phyloP scores from a whole-genome alignment of 2,888 invertebrate genomes.

The Meteorus cinctellus region DNA sequence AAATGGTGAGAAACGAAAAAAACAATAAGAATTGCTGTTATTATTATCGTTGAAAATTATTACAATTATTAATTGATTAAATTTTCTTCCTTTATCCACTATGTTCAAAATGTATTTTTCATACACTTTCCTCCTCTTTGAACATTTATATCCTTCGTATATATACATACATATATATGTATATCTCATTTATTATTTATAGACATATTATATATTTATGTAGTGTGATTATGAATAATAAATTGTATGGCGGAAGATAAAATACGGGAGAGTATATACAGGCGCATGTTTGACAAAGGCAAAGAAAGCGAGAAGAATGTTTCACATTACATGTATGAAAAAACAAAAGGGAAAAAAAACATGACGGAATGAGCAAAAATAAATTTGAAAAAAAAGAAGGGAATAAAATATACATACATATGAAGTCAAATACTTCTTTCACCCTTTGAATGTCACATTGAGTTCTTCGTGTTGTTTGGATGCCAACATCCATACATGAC shows the following conservation, averaged over 20 bases:
- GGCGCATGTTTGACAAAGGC: slow-evolving; percentile 19
- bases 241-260: slow-evolving; percentile 64
- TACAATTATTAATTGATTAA: neutral
- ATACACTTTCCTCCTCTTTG: neutral
- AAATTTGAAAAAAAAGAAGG: neutral
- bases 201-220: slow-evolving; percentile 43
- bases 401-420: neutral
- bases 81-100: neutral
- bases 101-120: neutral
- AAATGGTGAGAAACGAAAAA: too few relatives aligned
- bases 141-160: neutral
- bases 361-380: neutral
- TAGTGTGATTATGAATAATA: slow-evolving; percentile 68
- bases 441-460: slow-evolving; percentile 12
- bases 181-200: neutral
- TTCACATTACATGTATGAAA: neutral
- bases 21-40: neutral
- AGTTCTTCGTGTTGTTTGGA: neutral
- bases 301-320: slow-evolving; percentile 7
- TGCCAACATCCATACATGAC: neutral
- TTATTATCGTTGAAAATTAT: neutral
- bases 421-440: slow-evolving; percentile 5
- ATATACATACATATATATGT: neutral
- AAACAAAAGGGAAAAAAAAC: neutral
- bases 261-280: slow-evolving; percentile 46